Evolutionary conservation across 1,140 invertebrate genomes (phyloP).

Genomic region (Tribolium castaneum): DNA sequence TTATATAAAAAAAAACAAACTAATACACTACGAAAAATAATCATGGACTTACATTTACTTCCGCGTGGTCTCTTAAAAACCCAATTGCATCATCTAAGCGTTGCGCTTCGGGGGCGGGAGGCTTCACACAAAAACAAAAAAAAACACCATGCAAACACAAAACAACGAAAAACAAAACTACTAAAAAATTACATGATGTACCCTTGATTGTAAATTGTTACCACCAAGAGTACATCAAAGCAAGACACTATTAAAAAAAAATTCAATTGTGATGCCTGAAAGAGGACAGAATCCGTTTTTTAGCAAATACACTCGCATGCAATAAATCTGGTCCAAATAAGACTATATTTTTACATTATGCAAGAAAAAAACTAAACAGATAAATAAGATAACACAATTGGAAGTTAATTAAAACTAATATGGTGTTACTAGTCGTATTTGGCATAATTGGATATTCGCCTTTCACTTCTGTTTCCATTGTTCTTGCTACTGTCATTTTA

Average conservation of each 20-base stretch:
- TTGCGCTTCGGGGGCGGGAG: slow-evolving; percentile 80
- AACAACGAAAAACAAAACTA: slow-evolving; percentile 57
- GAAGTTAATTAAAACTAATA: slow-evolving; percentile 3
- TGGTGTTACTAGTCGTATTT: slow-evolving; percentile 12
- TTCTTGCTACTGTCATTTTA: background rate
- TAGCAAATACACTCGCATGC: background rate
- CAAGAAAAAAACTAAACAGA: background rate
- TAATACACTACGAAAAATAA: slow-evolving; percentile 19
- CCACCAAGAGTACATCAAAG: background rate
- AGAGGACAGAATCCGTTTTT: background rate
- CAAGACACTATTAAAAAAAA: background rate
- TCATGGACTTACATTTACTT: slow-evolving; percentile 72
- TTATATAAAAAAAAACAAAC: background rate
- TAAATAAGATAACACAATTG: background rate
- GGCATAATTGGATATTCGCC: slow-evolving; percentile 6
- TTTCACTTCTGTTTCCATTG: slow-evolving; percentile 10
- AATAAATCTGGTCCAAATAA: background rate
- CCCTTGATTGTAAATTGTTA: background rate
- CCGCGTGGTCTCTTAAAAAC: slow-evolving; percentile 86
- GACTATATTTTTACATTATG: slow-evolving; percentile 1
- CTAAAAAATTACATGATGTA: background rate
- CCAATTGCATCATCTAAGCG: slow-evolving; percentile 91
- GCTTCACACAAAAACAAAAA: slow-evolving; percentile 68
- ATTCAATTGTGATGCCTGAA: background rate
- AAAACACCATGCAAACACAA: slow-evolving; percentile 63